Conservation (phyloP, 2,113 vertebrate species). For the Alaudala cheleensis region DNA sequence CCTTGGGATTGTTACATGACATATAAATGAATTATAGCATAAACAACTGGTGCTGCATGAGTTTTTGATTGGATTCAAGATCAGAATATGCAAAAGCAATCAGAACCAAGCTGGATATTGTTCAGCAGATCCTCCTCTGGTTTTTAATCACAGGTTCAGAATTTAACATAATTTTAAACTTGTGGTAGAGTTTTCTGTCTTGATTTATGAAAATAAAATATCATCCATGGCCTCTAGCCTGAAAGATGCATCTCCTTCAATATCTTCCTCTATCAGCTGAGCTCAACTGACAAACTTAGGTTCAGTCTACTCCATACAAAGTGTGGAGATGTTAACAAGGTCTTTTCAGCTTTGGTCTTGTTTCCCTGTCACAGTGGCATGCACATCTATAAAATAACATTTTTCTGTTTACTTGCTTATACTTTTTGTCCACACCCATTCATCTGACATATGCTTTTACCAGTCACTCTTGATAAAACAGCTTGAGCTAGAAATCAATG, state of each 20-base stretch:
- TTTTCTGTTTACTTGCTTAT: not conserved
- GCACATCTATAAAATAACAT: not conserved
- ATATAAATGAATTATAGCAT: constrained; percentile 27
- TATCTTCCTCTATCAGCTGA: not conserved
- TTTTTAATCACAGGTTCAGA: constrained; percentile 1
- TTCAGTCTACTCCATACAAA: not conserved
- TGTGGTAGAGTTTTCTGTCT: not conserved
- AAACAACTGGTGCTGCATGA: not conserved
- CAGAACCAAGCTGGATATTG: not conserved
- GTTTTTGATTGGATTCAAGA: constrained; percentile 24
- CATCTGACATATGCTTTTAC: not conserved
- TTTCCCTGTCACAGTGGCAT: not conserved
- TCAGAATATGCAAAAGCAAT: constrained; percentile 20
- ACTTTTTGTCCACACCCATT: not conserved
- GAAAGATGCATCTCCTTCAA: not conserved
- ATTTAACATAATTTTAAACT: not conserved
- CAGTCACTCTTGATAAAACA: not conserved
- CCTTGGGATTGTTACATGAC: constrained; percentile 38
- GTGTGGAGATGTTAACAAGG: not conserved
- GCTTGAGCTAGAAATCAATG: not conserved
- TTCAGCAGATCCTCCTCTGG: not conserved
- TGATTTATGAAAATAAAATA: not conserved
- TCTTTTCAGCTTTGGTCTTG: not conserved
- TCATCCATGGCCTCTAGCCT: not conserved
- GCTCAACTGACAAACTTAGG: accelerated